Base-by-base conservation (phyloP, 2,797 vertebrate genomes). In the Astyanax mexicanus region DNA sequence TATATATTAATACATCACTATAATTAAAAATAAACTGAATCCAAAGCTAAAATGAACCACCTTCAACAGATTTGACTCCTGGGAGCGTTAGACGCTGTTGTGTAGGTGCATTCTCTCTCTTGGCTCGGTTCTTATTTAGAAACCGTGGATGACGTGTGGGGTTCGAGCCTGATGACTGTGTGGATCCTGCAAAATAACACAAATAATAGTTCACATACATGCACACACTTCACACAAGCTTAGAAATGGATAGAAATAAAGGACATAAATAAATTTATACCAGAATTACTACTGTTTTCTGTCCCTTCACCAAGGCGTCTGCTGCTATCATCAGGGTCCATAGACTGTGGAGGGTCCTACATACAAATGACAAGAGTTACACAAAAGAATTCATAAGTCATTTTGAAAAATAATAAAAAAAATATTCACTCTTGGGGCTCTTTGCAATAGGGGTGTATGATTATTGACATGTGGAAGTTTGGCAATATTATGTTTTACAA, bases 61-160 rank as follows among this genome's bases (percentile, higher is more conserved):
- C 92, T 90, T 88, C 86, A 32, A 87, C 45, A 69, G 88, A 89
- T 17, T 1, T 17, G 70, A 91, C 75, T 44, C 86, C 88, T 51
- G 89, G 84, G 61, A 92, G 83, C 0, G 19, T 27, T 19, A 87
- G 17, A 1, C 3, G 81, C 67, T 83, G 58, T 27, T 78, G 85
- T 70, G 86, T 86, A 29, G 37, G 51, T 6, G 3, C 37, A 13
- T 55, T 69, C 13, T 80, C 84, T 78, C 91, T 91, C 84, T 83
- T 91, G 0, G 83, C 64, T 62, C 90, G 90, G 4, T 77, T 85
- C 61, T 80, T 77, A 25, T 81, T 66, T 52, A 89, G 72, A 80
- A 90, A 92, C 35, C 85, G 88, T 10, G 91, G 91, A 42, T 67
- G 87, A 69, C 89, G 90, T 74, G 88, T 89, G 0, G 70, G 79